Evolutionary conservation across 2,888 invertebrate species (phyloP).

Genomic region (Anarsia innoxiella): DNA sequence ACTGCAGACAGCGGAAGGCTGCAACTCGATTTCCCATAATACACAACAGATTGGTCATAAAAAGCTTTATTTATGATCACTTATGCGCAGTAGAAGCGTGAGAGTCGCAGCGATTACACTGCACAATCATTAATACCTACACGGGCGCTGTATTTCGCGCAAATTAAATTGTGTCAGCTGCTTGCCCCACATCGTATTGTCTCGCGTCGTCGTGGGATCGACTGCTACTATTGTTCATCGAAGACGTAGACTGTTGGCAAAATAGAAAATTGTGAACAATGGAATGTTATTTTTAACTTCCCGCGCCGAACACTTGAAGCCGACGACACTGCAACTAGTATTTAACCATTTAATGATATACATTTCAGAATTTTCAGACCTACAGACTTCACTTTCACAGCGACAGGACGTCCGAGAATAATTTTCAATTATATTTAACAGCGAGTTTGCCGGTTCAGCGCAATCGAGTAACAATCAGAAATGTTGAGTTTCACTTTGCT

Average conservation of each 20-base stretch:
- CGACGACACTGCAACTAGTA: slow-evolving; percentile 15
- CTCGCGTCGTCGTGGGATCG: slow-evolving; percentile 59
- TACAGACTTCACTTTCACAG: slow-evolving; percentile 9
- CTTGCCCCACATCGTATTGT: slow-evolving; percentile 71
- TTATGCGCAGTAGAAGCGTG: slow-evolving; percentile 45
- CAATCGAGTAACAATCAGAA: slow-evolving; percentile 28
- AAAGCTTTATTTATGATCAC: slow-evolving; percentile 11
- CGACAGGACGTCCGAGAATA: slow-evolving; percentile 17
- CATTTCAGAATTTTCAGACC: too few species aligned
- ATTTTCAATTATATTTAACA: slow-evolving; percentile 25
- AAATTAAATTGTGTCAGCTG: slow-evolving; percentile 71
- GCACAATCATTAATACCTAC: slow-evolving; percentile 35
- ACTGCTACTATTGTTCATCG: slow-evolving; percentile 59
- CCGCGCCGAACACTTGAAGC: slow-evolving; percentile 30
- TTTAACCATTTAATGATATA: slow-evolving; percentile 13
- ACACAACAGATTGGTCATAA: slow-evolving; percentile 8
- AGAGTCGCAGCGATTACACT: slow-evolving; percentile 43
- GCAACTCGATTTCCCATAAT: slow-evolving; percentile 11
- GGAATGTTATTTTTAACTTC: slow-evolving; percentile 47
- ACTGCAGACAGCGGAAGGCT: slow-evolving; percentile 4
- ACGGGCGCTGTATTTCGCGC: slow-evolving; percentile 44
- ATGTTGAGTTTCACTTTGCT: slow-evolving; percentile 37
- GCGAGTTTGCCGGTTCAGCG: slow-evolving; percentile 19
- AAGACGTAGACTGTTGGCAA: slow-evolving; percentile 44
- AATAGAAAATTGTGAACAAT: slow-evolving; percentile 68